Evolutionary conservation across 92 coral and sea anemone species (phyloP), one percentile per base, ranked within the genome.

Genomic region (Porites rus): DNA sequence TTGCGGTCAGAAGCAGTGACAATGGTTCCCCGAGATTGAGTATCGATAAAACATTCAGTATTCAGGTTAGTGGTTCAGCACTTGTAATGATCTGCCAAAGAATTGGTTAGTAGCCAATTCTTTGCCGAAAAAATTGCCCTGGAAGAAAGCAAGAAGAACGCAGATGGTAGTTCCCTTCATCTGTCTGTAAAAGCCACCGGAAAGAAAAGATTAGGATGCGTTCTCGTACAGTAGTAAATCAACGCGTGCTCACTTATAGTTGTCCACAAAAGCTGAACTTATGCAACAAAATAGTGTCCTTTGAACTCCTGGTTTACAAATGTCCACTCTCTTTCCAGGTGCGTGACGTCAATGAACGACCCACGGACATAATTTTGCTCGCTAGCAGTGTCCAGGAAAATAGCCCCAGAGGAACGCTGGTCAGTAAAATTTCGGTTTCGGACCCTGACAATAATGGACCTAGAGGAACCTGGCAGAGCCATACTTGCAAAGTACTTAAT

Each of bases 361-460:
- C 99, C 53, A 90, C 93, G 31, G 90, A 86, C 77, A 93, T 97
- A 50, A 17, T 81, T 2, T 87, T 97, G 17, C 76, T 90, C 25
- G 75, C 91, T 63, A 19, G 76, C 2, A 76, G n/a, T 25, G 89
- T 95, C 21, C 52, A 60, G 24, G 99, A 97, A 76, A 97, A 97
- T 65, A 85, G 93, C 56, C 92, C 93, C 58, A 51, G 69, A 3
- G 95, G 98, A 12, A 82, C 92, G 56, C 73, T 82, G 67, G 93
- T 97, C 51, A 92, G 99, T 69, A 88, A 90, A 22, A 63, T 97
- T 7, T 84, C 92, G 20, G 95, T 97, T 17, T 18, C 65, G 6
- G 99, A 97, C 84, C 99, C 99, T 18, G 99, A 97, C 87, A 77
- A 95, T 76, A 64, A 72, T 9, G 99, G 97, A 25, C 95, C 98